Percentiles rank a stretch among this genome's conserved stretches.
phyloP scores from a whole-genome alignment of 2,888 invertebrate genomes.

The Listrodromus nycthemerus region DNA sequence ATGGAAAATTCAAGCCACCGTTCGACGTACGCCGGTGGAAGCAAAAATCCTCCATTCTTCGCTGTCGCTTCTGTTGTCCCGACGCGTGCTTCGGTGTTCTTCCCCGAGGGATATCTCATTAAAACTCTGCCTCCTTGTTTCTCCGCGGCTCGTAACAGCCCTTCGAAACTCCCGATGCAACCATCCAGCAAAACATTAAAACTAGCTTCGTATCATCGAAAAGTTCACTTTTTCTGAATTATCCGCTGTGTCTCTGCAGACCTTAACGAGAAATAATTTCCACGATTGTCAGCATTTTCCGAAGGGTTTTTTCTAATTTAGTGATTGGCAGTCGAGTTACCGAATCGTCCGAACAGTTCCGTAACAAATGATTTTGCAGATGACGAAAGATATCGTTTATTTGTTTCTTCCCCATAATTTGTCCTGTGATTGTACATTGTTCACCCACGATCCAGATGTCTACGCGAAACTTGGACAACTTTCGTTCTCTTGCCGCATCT shows the following conservation, averaged over 20 bases:
- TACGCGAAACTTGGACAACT: neutral
- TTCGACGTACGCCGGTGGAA: slow-evolving; percentile 17
- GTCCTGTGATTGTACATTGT: too few relatives aligned
- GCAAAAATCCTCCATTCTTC: slow-evolving; percentile 24
- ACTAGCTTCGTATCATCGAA: too few relatives aligned
- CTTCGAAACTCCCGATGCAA: slow-evolving; percentile 22
- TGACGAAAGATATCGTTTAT: too few relatives aligned
- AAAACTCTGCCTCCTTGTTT: slow-evolving; percentile 19
- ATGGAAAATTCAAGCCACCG: slow-evolving; percentile 37
- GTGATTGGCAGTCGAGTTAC: neutral
- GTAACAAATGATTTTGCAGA: too few relatives aligned
- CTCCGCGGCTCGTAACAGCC: neutral
- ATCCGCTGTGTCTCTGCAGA: too few relatives aligned
- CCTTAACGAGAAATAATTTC: too few relatives aligned
- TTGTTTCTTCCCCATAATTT: too few relatives aligned
- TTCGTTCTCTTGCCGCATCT: neutral
- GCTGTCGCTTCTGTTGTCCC: slow-evolving; percentile 2
- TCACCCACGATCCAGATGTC: neutral
- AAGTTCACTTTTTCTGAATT: too few relatives aligned
- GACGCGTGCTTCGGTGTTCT: slow-evolving; percentile 3
- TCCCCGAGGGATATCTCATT: slow-evolving; percentile 32
- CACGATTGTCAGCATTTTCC: too few relatives aligned
- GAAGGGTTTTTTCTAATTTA: too few relatives aligned
- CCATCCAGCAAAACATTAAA: neutral
- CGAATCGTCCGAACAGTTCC: neutral